Evolutionary conservation across 2,888 invertebrate genomes (phyloP).

Genomic region (Autographa pulchrina): DNA sequence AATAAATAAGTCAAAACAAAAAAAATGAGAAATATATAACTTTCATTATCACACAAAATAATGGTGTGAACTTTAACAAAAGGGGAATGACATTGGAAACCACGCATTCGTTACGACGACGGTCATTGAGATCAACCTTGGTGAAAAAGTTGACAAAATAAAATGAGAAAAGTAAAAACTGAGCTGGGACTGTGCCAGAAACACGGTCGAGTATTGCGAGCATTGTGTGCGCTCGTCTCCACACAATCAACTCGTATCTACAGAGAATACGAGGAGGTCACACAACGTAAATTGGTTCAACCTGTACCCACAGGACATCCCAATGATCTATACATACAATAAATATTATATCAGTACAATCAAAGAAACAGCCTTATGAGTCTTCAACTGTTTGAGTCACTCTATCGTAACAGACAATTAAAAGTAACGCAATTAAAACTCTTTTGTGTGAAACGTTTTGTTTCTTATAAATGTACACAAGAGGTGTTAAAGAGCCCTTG

Average conservation of each 20-base stretch:
- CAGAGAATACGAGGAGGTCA: conserved; percentile 29
- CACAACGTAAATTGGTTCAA: conserved; percentile 21
- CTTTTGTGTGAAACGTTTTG: background rate
- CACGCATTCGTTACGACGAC: conserved; percentile 58
- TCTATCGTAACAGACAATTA: background rate
- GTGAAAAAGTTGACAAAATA: conserved; percentile 81
- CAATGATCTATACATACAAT: background rate
- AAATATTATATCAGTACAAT: background rate
- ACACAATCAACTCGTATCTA: conserved; percentile 33
- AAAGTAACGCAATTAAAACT: background rate
- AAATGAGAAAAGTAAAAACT: conserved; percentile 73
- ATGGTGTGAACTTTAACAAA: conserved; percentile 51
- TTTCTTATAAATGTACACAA: conserved; percentile 2
- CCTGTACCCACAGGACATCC: conserved; percentile 1
- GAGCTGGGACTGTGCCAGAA: conserved; percentile 79
- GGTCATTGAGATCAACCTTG: conserved; percentile 79
- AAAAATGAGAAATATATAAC: too few species aligned
- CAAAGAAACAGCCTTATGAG: background rate
- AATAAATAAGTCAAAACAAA: too few species aligned
- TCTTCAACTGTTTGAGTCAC: background rate
- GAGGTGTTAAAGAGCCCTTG: conserved; percentile 8
- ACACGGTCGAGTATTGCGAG: conserved; percentile 27
- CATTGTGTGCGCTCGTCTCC: conserved; percentile 49
- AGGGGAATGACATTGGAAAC: conserved; percentile 76
- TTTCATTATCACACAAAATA: too few species aligned